Evolutionary conservation across 2,888 invertebrate genomes (phyloP), one percentile per base, ranked within the genome.

Genomic region (Drosophila gaucha): DNA sequence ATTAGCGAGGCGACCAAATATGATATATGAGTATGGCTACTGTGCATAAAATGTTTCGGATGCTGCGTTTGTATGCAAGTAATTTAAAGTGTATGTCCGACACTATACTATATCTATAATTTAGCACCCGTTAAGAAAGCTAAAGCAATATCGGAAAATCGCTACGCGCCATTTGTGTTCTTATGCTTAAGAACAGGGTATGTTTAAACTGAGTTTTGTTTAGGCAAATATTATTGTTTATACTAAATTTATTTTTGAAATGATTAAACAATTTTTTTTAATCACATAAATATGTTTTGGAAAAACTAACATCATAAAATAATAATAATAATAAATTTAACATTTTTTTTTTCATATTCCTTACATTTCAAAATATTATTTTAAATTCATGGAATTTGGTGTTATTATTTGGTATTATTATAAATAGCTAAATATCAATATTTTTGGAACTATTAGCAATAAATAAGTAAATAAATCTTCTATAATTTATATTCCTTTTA

Each of bases 1-100:
- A 77, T 80, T 76, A 76, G 64, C 63, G 56, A 60, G 54, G 22
- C 55, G 31, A 18, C 43, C 51, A 73, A 73, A 55, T 44, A 47
- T 41, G 28, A 20, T 18, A 16, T 59, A 44, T 16, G 20, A 22
- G 41, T 8, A 3, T 10, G 28, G 24, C 6, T 30, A 10, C 47
- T 18, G 28, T 36, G 24, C 41, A 10, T 24, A 30, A 44, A 44
- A 12, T 39, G 26, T 22, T n/a, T 51, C 9, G 12, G 20, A 36
- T 4, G 24, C 12, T 50, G 24, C 3, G 28, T 28, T 3, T 24
- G 22, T 44, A 12, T 68, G 47, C 14, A 31, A 31, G 10, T 50
- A 55, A 50, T 66, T 66, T 57, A 41, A 44, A 20, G 47, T 33
- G 36, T 39, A 46, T 43, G 20, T 39, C 18, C 12, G 24, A 59